These are phyloP conservation scores for Macrotus californicus DNA, from an alignment of 2,113 vertebrate species.

Conservation along the genomic window DNA sequence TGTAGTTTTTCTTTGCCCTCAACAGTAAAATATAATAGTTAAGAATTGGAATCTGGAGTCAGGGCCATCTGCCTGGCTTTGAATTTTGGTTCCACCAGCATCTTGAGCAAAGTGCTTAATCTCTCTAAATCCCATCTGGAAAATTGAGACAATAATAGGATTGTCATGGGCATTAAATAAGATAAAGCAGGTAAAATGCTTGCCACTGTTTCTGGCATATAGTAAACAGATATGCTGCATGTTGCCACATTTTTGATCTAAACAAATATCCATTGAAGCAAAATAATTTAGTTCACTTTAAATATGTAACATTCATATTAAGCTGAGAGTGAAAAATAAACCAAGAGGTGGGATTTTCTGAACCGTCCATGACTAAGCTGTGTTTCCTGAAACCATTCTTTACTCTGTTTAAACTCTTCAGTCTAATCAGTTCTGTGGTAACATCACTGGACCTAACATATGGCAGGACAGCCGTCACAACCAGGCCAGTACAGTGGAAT, in stretches of 20 bases:
- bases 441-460: neutral
- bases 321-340: neutral
- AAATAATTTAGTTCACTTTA: constrained; percentile 2
- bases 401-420: neutral
- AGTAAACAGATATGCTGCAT: neutral
- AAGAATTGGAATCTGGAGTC: neutral
- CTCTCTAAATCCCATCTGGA: constrained; percentile 13
- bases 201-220: neutral
- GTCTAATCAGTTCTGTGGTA: neutral
- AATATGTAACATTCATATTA: neutral
- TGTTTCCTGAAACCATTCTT: neutral
- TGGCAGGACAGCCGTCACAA: neutral
- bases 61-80: neutral
- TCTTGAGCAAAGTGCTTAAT: constrained; percentile 30
- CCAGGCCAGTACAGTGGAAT: neutral
- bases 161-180: neutral
- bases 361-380: neutral
- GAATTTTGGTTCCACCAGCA: constrained; percentile 6
- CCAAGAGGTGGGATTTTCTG: neutral
- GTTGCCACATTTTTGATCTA: neutral
- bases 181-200: neutral
- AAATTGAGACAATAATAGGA: constrained; percentile 33
- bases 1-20: neutral
- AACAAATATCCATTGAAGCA: neutral
- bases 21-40: neutral